Base-by-base conservation (phyloP, 2,113 vertebrate species). In the Amia ocellicauda region DNA sequence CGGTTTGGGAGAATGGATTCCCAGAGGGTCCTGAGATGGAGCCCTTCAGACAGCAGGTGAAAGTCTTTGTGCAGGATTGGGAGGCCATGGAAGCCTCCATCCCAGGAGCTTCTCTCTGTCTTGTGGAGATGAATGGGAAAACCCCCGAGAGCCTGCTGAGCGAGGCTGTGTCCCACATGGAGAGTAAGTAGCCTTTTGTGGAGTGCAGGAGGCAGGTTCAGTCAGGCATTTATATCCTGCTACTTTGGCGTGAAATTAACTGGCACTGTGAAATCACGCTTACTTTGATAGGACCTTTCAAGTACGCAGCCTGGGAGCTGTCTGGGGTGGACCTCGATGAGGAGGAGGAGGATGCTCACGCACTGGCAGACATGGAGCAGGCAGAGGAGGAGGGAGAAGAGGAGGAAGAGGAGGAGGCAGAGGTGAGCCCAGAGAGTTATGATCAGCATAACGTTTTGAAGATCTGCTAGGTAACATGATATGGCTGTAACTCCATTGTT, bases 21-120 rank as follows among this genome's bases (percentile, higher is more conserved):
- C 90, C 90, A 76, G 84, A 89, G n/a, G 68, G 85, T 36, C 84
- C 87, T 22, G 94, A 95, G 83, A 94, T 95, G 78, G 70, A 89
- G 16, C 66, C 67, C 29, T 64, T 90, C 73, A 90, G 81, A 76
- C 58, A 69, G 7, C 77, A 83, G 14, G 36, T 92, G 41, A 69
- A 63, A 5, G 62, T 64, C 68, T 97, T 92, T 77, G 40, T 22
- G 16, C 0, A 22, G 9, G 58, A 73, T 4, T 97, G 93, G 94
- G 72, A 83, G 63, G 50, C 24, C 13, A 50, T 93, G 71, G 81
- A 89, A 70, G 0, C 60, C 0, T 11, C 31, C 57, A 58, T 93
- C 50, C 47, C 3, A 24, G 73, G 79, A 0, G 68, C 67, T 45
- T 45, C 75, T 61, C 62, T 36, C 4, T 4, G 75, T 66, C 75